Conservation (phyloP, 1,140 invertebrate species). For the Camponotus floridanus region DNA sequence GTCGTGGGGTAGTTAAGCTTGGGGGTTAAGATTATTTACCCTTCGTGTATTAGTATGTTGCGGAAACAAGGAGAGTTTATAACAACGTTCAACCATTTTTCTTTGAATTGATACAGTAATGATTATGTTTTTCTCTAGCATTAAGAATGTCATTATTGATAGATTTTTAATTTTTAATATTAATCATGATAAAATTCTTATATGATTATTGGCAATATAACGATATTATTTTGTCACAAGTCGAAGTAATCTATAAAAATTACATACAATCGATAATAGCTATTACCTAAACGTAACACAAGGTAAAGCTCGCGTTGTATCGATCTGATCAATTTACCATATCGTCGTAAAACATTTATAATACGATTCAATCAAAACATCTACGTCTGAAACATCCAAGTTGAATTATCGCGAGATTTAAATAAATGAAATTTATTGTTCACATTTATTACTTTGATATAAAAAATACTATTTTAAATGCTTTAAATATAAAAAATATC, state of each 20-base stretch:
- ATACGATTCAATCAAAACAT: slow-evolving; percentile 19
- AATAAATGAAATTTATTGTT: background rate
- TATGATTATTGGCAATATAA: background rate
- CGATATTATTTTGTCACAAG: background rate
- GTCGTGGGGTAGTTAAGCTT: background rate
- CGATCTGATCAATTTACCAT: slow-evolving; percentile 39
- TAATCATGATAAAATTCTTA: background rate
- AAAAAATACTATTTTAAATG: background rate
- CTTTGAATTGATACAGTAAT: background rate
- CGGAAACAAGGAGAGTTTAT: background rate
- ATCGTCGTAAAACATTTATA: slow-evolving; percentile 32
- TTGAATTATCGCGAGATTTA: slow-evolving; percentile 7
- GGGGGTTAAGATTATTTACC: slow-evolving; percentile 11
- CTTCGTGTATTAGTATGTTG: background rate
- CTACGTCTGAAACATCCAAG: background rate
- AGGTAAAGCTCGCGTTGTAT: slow-evolving; percentile 28
- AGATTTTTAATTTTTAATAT: background rate
- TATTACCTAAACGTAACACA: slow-evolving; percentile 4
- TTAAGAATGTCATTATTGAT: background rate
- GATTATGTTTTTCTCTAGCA: background rate
- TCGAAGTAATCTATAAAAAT: slow-evolving; percentile 10
- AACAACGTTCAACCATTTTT: background rate
- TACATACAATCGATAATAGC: slow-evolving; percentile 33
- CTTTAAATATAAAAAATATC: background rate
- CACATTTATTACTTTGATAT: background rate